Conservation (phyloP, 2,113 vertebrate genomes). For the Chaenogobius annularis region DNA sequence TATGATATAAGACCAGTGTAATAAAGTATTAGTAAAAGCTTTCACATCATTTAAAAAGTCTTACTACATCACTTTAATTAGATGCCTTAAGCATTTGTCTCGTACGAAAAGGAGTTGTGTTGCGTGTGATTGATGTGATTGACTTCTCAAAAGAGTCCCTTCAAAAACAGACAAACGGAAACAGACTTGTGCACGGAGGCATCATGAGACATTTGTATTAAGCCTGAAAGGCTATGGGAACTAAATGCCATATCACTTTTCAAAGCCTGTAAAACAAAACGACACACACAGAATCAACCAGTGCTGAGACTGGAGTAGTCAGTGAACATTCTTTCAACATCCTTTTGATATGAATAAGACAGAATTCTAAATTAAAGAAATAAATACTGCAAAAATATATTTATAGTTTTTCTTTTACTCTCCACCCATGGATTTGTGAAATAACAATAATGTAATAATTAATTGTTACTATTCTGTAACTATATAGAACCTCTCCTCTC, state of each 20-base stretch:
- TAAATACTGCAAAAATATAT: not conserved
- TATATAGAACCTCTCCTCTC: not conserved
- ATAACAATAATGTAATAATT: not conserved
- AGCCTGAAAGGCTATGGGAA: not conserved
- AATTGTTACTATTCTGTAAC: too few relatives aligned
- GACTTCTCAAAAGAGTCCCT: constrained; percentile 25
- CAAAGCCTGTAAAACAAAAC: not conserved
- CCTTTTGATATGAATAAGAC: too few relatives aligned
- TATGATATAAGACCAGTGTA: too few relatives aligned
- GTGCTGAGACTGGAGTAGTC: too few relatives aligned
- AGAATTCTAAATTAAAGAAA: not conserved
- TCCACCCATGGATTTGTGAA: not conserved
- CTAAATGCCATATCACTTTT: not conserved
- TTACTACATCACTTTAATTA: constrained; percentile 17
- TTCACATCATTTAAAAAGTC: constrained; percentile 18
- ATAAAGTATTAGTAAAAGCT: not conserved
- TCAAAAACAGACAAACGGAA: constrained; percentile 2
- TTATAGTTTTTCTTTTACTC: not conserved
- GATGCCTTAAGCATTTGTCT: constrained; percentile 32
- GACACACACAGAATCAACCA: not conserved
- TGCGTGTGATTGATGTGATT: constrained; percentile 24
- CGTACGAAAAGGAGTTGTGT: constrained; percentile 9
- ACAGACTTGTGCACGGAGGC: constrained; percentile 8
- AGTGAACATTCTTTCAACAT: too few relatives aligned
- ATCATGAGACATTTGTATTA: not conserved